These are phyloP conservation scores for Ectropis grisescens DNA, from an alignment of 1,140 invertebrate genomes.

Conservation along the genomic window DNA sequence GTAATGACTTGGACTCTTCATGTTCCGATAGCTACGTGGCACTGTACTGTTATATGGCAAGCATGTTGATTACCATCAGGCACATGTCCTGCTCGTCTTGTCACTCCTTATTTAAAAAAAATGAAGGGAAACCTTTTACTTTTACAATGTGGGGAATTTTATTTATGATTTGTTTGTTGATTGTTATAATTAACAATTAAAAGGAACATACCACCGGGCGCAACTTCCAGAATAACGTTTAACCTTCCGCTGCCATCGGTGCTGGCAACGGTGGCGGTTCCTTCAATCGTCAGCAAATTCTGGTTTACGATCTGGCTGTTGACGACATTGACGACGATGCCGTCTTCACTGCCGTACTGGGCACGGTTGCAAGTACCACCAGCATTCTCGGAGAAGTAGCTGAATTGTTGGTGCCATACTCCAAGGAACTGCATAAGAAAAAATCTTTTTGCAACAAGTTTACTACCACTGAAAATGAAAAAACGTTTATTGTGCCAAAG, in stretches of 20 bases:
- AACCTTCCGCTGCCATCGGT: slow-evolving; percentile 29
- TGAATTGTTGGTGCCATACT: slow-evolving; percentile 44
- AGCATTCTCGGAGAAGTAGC: slow-evolving; percentile 35
- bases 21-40: too few relatives aligned
- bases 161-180: too few relatives aligned
- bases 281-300: slow-evolving; percentile 23
- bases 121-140: too few relatives aligned
- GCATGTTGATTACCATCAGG: too few relatives aligned
- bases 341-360: slow-evolving; percentile 20
- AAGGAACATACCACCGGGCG: slow-evolving; percentile 22
- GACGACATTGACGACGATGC: slow-evolving; percentile 17
- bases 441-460: slow-evolving; percentile 2
- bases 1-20: too few relatives aligned
- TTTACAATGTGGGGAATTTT: too few relatives aligned
- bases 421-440: slow-evolving; percentile 37
- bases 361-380: slow-evolving; percentile 29
- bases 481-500: too few relatives aligned
- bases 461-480: too few relatives aligned
- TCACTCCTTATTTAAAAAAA: too few relatives aligned
- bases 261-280: slow-evolving; percentile 24
- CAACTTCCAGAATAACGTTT: slow-evolving; percentile 26
- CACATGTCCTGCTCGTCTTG: too few relatives aligned
- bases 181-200: too few relatives aligned
- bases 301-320: slow-evolving; percentile 44
- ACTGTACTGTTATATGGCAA: too few relatives aligned